Evolutionary conservation across 1,140 invertebrate species (phyloP).

Genomic region (Calycopis cecrops): DNA sequence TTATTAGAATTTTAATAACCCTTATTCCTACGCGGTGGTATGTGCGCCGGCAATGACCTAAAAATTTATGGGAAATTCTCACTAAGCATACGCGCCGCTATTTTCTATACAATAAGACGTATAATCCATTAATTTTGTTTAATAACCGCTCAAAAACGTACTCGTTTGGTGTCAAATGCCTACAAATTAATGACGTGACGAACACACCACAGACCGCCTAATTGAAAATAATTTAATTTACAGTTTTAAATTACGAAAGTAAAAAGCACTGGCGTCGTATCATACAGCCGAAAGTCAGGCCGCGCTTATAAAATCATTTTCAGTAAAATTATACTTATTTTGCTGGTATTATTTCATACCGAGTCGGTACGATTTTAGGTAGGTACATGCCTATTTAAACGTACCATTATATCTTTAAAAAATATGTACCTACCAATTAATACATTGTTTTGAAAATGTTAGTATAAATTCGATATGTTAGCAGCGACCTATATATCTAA

Average conservation of each 20-base stretch:
- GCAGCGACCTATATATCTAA: no score
- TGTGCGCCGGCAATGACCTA: constrained; percentile 55
- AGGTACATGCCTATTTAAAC: no score
- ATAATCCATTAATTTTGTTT: constrained; percentile 23
- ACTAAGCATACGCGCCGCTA: constrained; percentile 31
- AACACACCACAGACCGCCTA: constrained; percentile 40
- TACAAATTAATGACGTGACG: constrained; percentile 52
- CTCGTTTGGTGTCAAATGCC: constrained; percentile 47
- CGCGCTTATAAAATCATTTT: no score
- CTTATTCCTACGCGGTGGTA: constrained; percentile 57
- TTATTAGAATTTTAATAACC: constrained; percentile 67
- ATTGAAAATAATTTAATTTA: constrained; percentile 22
- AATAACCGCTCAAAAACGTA: constrained; percentile 22
- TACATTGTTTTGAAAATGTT: no score
- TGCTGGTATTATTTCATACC: no score
- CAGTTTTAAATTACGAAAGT: constrained; percentile 1
- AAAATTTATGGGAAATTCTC: constrained; percentile 64
- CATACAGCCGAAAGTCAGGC: no score
- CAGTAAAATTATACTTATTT: no score
- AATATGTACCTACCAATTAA: no score
- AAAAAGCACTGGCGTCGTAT: no score
- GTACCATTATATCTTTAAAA: no score
- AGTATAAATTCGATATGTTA: no score
- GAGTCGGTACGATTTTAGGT: no score
- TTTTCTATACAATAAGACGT: constrained; percentile 29